These are phyloP conservation scores for Coracopsis vasa DNA, from an alignment of 2,113 vertebrate genomes.

Conservation along the genomic window DNA sequence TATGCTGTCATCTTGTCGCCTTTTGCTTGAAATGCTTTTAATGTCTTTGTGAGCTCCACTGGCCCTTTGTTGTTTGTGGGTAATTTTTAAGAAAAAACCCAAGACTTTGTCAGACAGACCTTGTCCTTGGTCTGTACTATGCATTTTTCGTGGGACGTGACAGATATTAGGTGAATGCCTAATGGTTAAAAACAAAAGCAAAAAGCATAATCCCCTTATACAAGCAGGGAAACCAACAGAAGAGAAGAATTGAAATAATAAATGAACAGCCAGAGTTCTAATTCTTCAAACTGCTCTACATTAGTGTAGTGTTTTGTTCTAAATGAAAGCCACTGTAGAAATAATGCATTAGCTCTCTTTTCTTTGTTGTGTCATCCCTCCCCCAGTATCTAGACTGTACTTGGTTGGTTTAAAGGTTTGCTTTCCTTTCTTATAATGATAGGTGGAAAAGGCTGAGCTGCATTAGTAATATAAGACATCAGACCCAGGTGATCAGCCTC, in stretches of 20 bases:
- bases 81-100: background rate
- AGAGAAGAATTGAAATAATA: background rate
- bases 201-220: background rate
- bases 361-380: rapidly evolving
- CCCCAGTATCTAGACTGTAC: background rate
- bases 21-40: background rate
- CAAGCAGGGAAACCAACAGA: background rate
- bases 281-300: background rate
- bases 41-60: background rate
- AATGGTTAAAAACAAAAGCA: background rate
- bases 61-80: background rate
- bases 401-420: background rate
- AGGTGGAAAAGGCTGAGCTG: background rate
- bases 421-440: background rate
- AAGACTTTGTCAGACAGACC: background rate
- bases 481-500: background rate
- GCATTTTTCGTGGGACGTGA: background rate
- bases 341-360: background rate
- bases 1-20: background rate
- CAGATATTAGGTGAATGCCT: background rate
- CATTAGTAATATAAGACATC: background rate
- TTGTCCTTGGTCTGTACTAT: background rate
- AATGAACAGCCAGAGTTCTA: background rate
- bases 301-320: background rate
- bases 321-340: background rate